phyloP scores from a whole-genome alignment of 2,113 vertebrate species.

The Empidonax alnorum region DNA sequence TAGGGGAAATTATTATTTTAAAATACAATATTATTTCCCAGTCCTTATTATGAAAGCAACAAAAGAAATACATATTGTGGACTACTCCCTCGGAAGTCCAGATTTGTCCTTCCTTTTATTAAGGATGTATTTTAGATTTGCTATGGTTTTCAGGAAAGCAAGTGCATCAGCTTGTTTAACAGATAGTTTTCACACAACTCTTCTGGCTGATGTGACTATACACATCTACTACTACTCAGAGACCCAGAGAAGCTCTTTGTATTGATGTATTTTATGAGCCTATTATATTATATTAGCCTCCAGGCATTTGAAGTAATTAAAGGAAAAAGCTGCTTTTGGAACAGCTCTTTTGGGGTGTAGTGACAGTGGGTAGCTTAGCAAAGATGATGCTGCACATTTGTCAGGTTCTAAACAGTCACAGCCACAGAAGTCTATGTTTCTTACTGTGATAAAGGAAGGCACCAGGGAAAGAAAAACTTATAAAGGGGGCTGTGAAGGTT shows the following conservation, averaged over 20 bases:
- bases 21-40: neutral
- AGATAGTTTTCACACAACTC: neutral
- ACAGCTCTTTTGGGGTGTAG: neutral
- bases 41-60: neutral
- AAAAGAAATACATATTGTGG: neutral
- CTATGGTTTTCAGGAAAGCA: neutral
- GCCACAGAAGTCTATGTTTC: neutral
- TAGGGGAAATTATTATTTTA: neutral
- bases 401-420: neutral
- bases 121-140: neutral
- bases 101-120: neutral
- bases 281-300: neutral
- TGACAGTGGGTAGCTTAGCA: neutral
- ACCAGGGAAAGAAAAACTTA: neutral
- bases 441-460: neutral
- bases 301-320: neutral
- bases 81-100: neutral
- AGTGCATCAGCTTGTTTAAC: neutral
- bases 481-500: neutral
- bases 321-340: neutral
- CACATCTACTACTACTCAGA: neutral
- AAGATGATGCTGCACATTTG: neutral
- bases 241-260: neutral
- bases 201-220: neutral
- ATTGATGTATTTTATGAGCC: neutral